These are phyloP conservation scores for Ypsolopha sequella DNA, from an alignment of 2,888 invertebrate species.

Conservation along the genomic window DNA sequence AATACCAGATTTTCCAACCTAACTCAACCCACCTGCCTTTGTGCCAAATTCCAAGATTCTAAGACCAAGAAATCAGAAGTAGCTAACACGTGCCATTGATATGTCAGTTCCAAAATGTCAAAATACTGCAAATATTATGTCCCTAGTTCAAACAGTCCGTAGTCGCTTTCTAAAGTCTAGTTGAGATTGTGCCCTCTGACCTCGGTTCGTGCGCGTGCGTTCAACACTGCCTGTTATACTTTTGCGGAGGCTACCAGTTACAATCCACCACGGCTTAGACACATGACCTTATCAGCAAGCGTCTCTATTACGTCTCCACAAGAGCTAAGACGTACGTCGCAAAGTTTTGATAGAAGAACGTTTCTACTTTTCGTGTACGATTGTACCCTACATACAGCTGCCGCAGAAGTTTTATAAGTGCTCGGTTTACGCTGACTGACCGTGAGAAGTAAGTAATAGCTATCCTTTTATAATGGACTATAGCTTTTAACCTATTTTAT, in stretches of 20 bases:
- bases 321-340: too few relatives aligned
- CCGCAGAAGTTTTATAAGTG: neutral
- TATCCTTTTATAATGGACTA: too few relatives aligned
- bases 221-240: conserved; percentile 40
- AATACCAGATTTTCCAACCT: too few relatives aligned
- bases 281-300: neutral
- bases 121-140: too few relatives aligned
- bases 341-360: neutral
- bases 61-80: too few relatives aligned
- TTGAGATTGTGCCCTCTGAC: conserved; percentile 13
- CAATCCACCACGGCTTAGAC: neutral
- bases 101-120: too few relatives aligned
- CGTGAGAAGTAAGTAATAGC: neutral
- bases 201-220: conserved; percentile 39
- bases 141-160: neutral
- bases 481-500: too few relatives aligned
- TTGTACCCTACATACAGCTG: conserved; percentile 15
- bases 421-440: neutral
- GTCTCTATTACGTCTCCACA: too few relatives aligned
- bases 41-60: too few relatives aligned
- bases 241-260: conserved; percentile 50
- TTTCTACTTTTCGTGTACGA: conserved; percentile 18
- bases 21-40: too few relatives aligned
- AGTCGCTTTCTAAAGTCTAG: conserved; percentile 3
- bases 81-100: too few relatives aligned